A percentile compares a stretch with the other conserved stretches of the same genome.
These are phyloP conservation scores for Polypterus senegalus DNA, from an alignment of 2,113 vertebrate genomes.

Conservation along the genomic window DNA sequence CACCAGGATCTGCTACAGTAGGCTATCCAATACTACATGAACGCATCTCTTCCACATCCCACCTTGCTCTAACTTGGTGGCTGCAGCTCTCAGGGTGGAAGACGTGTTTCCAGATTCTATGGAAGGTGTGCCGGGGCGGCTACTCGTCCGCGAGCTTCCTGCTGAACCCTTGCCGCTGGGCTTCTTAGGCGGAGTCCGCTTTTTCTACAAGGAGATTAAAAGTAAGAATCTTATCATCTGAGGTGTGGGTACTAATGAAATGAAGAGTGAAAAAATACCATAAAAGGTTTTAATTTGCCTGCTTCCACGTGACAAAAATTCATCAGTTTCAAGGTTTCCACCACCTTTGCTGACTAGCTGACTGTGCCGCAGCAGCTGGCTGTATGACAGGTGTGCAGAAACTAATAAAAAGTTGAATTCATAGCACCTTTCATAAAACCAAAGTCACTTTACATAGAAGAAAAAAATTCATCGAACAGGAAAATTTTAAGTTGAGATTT, in stretches of 20 bases:
- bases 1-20: neutral
- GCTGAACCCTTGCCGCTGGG: conserved; percentile 64
- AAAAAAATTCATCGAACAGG: too few relatives aligned
- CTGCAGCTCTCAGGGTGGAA: conserved; percentile 68
- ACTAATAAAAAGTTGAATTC: neutral
- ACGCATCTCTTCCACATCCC: neutral
- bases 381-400: neutral
- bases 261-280: neutral
- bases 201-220: conserved; percentile 45
- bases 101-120: conserved; percentile 57
- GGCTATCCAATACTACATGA: neutral
- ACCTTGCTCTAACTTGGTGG: conserved; percentile 80
- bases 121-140: conserved; percentile 69
- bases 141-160: conserved; percentile 68
- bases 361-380: rapidly evolving
- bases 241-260: neutral
- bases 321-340: rapidly evolving
- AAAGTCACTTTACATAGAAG: too few relatives aligned
- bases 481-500: too few relatives aligned
- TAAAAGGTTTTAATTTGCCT: too few relatives aligned
- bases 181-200: conserved; percentile 74
- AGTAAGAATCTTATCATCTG: neutral
- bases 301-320: too few relatives aligned
- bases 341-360: neutral
- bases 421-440: too few relatives aligned